Conservation (phyloP, 2,113 vertebrate species). For the Hydrolagus affinis region DNA sequence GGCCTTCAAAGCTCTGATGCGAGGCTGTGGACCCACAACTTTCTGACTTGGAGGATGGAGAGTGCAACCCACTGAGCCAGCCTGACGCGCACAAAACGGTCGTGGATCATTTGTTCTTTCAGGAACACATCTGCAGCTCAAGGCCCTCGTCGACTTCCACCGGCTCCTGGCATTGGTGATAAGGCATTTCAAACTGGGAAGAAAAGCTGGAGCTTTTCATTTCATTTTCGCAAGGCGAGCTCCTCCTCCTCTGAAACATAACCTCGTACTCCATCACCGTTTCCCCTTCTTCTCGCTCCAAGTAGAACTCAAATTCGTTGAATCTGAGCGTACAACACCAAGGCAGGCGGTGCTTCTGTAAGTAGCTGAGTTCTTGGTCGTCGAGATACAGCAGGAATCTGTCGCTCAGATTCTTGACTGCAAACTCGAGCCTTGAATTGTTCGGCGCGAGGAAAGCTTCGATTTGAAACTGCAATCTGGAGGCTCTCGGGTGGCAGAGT, state of each 20-base stretch:
- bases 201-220: neutral
- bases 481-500: neutral
- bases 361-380: neutral
- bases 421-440: neutral
- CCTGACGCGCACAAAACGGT: neutral
- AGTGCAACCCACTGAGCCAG: no score
- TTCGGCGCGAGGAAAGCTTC: neutral
- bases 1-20: no score
- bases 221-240: no score
- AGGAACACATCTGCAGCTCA: neutral
- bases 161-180: neutral
- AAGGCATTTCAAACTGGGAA: neutral
- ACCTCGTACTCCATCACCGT: neutral
- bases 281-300: constrained; percentile 6
- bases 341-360: neutral
- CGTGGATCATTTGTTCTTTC: no score
- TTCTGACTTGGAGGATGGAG: no score
- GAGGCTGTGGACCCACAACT: no score
- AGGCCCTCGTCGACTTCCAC: neutral
- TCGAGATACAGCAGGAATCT: neutral
- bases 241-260: neutral
- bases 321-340: neutral
- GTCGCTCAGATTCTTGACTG: neutral
- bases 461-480: neutral
- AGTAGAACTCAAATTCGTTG: neutral